Percentiles rank a stretch among this genome's conserved stretches.
Conservation (phyloP, 92 coral and sea anemone species). For the Muricea muricata region DNA sequence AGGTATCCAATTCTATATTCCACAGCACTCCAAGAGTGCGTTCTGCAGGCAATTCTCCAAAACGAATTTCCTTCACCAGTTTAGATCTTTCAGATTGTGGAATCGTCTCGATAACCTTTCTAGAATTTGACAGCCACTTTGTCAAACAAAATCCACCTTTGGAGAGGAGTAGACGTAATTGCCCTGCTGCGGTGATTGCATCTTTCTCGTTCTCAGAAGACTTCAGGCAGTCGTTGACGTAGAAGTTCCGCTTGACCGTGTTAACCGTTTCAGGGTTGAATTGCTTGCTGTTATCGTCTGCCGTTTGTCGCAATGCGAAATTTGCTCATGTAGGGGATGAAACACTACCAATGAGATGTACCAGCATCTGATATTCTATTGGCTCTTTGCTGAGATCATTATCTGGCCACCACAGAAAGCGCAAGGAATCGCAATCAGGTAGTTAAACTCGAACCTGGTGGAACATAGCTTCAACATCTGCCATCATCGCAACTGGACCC, state of each 20-base stretch:
- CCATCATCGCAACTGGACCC: neutral
- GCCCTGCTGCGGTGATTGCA: neutral
- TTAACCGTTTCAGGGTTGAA: neutral
- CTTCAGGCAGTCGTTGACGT: slow-evolving; percentile 25
- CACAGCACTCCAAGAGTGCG: slow-evolving; percentile 47
- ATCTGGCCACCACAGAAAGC: slow-evolving; percentile 38
- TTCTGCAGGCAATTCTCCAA: slow-evolving; percentile 34
- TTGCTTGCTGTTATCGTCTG: neutral
- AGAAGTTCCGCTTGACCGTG: slow-evolving; percentile 9
- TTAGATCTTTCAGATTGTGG: slow-evolving; percentile 31
- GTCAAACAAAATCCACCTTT: slow-evolving; percentile 54
- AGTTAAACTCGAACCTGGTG: neutral
- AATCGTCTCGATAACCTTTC: slow-evolving; percentile 36
- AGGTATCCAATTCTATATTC: slow-evolving; percentile 34
- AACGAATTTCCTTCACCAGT: slow-evolving; percentile 33
- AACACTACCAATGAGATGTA: slow-evolving; percentile 9
- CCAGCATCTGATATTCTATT: slow-evolving; percentile 21
- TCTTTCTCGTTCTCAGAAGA: neutral
- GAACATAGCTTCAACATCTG: slow-evolving; percentile 31
- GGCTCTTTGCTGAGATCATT: neutral
- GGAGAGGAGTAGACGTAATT: neutral
- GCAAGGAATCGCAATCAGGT: slow-evolving; percentile 15
- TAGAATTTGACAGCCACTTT: slow-evolving; percentile 46
- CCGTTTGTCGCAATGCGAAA: slow-evolving; percentile 8
- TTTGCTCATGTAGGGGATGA: slow-evolving; percentile 2